Evolutionary conservation across 2,113 vertebrate genomes (phyloP).

Genomic region (Talpa occidentalis): DNA sequence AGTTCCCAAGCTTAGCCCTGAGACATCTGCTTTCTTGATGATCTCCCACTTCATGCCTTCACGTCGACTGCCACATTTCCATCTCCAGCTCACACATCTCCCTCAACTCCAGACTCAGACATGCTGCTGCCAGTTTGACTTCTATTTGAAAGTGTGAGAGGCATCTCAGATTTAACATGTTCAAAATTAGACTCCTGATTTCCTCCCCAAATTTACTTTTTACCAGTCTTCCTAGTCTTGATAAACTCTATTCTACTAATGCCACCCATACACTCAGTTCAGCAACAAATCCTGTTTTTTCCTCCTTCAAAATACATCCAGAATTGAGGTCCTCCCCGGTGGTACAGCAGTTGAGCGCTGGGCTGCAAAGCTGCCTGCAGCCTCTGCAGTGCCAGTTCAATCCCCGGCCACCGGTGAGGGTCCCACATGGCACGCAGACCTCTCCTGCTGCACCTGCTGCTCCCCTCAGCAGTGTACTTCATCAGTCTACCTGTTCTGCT

Average conservation of each 20-base stretch:
- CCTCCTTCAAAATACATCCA: not conserved
- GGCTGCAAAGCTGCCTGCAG: too few species aligned
- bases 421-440: too few species aligned
- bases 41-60: not conserved
- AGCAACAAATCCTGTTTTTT: not conserved
- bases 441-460: too few species aligned
- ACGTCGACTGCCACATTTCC: not conserved
- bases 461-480: too few species aligned
- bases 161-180: not conserved
- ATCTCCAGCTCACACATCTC: not conserved
- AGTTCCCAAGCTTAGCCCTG: not conserved
- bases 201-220: not conserved
- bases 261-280: not conserved
- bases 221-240: not conserved
- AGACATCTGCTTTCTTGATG: not conserved
- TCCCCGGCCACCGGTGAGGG: too few species aligned
- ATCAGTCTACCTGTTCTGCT: too few species aligned
- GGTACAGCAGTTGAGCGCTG: too few species aligned
- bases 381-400: too few species aligned
- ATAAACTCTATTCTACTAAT: not conserved
- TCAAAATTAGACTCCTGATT: slow-evolving; percentile 21
- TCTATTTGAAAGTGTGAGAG: not conserved
- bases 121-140: not conserved
- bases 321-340: too few species aligned
- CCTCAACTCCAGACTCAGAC: not conserved